Conservation (phyloP, 2,113 vertebrate species). For the Phrynosoma platyrhinos region DNA sequence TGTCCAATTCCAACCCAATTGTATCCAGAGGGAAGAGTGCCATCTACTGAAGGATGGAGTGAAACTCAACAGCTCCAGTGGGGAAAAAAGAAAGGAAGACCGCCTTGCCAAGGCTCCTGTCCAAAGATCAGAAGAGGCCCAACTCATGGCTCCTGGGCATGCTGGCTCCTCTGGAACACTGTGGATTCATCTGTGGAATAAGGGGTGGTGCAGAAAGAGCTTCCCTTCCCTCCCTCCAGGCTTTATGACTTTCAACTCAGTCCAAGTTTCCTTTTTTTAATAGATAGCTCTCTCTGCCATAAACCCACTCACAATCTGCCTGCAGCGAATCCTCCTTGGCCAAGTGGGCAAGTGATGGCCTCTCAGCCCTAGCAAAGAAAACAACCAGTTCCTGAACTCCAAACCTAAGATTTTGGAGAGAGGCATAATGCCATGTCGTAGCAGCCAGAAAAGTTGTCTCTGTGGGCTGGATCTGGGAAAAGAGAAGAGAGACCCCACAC, state of each 20-base stretch:
- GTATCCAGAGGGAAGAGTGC: constrained; percentile 61
- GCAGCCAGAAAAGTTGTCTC: too few relatives aligned
- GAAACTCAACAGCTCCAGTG: constrained; percentile 42
- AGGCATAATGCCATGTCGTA: too few relatives aligned
- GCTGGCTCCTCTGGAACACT: constrained; percentile 34
- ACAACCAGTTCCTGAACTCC: too few relatives aligned
- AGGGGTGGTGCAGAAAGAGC: constrained; percentile 34
- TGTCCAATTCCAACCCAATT: constrained; percentile 17
- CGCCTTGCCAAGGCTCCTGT: too few relatives aligned
- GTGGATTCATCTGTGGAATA: constrained; percentile 61
- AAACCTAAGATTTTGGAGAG: too few relatives aligned
- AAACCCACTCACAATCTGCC: constrained; percentile 58
- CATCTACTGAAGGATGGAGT: constrained; percentile 67
- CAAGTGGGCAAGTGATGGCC: constrained; percentile 12
- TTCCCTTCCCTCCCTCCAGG: constrained; percentile 36
- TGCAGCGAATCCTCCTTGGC: constrained; percentile 41
- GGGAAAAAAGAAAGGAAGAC: too few relatives aligned
- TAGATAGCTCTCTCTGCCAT: constrained; percentile 61
- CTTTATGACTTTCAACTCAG: constrained; percentile 34
- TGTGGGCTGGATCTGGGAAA: not conserved
- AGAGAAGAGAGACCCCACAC: not conserved
- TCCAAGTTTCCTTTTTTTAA: constrained; percentile 43
- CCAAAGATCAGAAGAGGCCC: too few relatives aligned
- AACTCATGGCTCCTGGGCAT: constrained; percentile 48
- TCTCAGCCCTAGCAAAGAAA: constrained; percentile 19